Percentiles rank a stretch among this genome's conserved stretches.
Evolutionary conservation across 2,797 vertebrate species (phyloP).

Genomic region (Pangasius sanitwongsei): DNA sequence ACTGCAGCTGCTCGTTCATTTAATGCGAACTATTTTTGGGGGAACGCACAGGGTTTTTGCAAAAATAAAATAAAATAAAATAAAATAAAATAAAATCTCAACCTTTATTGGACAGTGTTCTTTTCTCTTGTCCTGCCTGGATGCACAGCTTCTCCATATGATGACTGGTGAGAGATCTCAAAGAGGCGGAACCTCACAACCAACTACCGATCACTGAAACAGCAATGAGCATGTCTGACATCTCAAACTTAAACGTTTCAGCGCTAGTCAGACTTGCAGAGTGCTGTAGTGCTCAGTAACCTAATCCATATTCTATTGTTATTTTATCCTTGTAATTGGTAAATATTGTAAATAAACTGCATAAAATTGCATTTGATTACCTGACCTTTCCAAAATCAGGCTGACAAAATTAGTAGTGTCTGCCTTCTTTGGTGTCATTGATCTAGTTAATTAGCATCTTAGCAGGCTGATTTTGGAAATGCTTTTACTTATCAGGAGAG

Average conservation of each 20-base stretch:
- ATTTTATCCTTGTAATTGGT: background rate
- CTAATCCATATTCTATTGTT: background rate
- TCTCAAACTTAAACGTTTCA: background rate
- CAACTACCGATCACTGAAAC: background rate
- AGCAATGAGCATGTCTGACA: background rate
- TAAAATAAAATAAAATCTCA: background rate
- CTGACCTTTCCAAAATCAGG: background rate
- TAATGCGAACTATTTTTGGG: background rate
- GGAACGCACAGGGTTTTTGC: background rate
- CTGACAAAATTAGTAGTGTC: no score
- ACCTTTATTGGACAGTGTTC: background rate
- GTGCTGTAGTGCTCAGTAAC: background rate
- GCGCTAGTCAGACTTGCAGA: background rate
- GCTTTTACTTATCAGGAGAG: background rate
- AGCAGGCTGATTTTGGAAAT: background rate
- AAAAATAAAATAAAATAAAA: background rate
- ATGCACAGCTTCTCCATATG: background rate
- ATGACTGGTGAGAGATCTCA: background rate
- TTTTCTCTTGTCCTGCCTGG: background rate
- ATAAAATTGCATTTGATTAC: background rate
- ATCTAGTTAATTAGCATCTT: background rate
- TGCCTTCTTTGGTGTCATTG: background rate
- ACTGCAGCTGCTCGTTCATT: background rate
- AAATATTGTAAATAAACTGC: background rate
- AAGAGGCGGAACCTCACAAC: background rate